Percentiles rank a stretch among this genome's conserved stretches.
phyloP scores from a whole-genome alignment of 2,888 invertebrate genomes.

The Stegana nigrithorax region DNA sequence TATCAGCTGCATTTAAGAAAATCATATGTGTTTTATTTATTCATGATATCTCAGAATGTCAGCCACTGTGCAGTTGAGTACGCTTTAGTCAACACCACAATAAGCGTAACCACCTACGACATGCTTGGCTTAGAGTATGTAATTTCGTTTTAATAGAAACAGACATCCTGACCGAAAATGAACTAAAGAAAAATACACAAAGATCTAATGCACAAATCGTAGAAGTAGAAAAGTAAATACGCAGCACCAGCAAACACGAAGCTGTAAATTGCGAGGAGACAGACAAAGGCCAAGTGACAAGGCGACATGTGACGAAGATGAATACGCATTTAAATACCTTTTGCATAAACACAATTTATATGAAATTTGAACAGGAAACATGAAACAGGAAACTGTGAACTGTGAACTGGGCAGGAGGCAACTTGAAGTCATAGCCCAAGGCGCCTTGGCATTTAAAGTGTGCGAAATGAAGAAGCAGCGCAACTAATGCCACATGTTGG shows the following conservation, averaged over 20 bases:
- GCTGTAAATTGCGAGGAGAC: conserved; percentile 4
- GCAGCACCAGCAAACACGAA: conserved; percentile 30
- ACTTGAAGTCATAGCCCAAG: no score
- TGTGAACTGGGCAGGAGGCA: no score
- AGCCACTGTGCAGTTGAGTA: background rate
- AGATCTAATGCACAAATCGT: conserved; percentile 6
- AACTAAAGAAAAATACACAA: conserved; percentile 23
- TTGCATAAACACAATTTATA: conserved; percentile 33
- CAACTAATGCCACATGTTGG: background rate
- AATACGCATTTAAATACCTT: conserved; percentile 52
- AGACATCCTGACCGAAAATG: conserved; percentile 39
- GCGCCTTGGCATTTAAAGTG: no score
- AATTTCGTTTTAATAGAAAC: conserved; percentile 55
- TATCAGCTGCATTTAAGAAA: no score
- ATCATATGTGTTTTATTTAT: no score
- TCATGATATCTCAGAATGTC: background rate
- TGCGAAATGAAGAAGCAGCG: no score
- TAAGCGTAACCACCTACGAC: background rate
- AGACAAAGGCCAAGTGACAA: conserved; percentile 10
- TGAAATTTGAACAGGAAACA: conserved; percentile 2
- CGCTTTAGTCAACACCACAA: background rate
- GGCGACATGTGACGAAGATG: conserved; percentile 57
- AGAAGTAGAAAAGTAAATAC: conserved; percentile 24
- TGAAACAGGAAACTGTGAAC: background rate
- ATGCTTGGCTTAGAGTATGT: conserved; percentile 20